phyloP scores from a whole-genome alignment of 2,113 vertebrate species.

The Zosterops lateralis region DNA sequence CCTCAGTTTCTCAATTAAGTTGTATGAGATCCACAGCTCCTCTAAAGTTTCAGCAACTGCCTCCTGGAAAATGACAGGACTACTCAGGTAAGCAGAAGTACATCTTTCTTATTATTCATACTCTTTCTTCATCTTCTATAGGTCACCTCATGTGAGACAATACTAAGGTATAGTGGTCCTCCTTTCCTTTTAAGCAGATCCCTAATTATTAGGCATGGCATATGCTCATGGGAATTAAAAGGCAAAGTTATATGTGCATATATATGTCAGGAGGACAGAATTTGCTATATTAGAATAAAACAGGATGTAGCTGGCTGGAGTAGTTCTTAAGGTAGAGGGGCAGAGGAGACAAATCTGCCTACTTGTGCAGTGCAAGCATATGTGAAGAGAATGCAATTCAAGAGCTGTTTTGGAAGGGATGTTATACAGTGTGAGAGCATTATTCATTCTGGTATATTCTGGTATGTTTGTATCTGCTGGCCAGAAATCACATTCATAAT shows the following conservation, averaged over 20 bases:
- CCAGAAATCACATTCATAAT: background rate
- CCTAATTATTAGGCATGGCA: background rate
- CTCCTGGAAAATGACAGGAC: slow-evolving; percentile 78
- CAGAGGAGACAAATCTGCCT: background rate
- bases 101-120: background rate
- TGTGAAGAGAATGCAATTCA: background rate
- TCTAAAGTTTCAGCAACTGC: slow-evolving; percentile 89
- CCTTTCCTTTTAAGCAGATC: background rate
- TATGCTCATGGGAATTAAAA: background rate
- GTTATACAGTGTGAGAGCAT: background rate
- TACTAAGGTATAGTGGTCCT: background rate
- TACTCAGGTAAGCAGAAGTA: slow-evolving; percentile 22
- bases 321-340: background rate
- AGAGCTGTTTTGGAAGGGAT: background rate
- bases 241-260: background rate
- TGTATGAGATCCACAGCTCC: slow-evolving; percentile 97
- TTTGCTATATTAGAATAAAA: background rate
- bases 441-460: background rate
- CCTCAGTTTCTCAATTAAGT: slow-evolving; percentile 93
- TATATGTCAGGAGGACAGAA: background rate
- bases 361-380: background rate
- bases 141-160: background rate
- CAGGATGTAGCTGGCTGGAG: background rate
- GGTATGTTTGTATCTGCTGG: background rate
- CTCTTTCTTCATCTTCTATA: background rate